phyloP scores from a whole-genome alignment of 2,113 vertebrate species.

The Melanocharis versteri region DNA sequence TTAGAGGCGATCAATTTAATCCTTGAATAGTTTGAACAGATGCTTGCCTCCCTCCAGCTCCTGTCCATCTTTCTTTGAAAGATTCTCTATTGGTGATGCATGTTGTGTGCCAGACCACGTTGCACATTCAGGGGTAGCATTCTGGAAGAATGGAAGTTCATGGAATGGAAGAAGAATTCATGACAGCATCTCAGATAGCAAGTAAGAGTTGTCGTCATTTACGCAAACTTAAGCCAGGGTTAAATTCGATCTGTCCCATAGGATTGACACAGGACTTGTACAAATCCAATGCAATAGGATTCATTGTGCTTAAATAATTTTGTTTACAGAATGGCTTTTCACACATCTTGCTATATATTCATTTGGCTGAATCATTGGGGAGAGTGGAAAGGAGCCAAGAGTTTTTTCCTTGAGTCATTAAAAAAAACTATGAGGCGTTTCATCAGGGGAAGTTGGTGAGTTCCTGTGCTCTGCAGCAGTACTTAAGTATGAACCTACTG shows the following conservation, averaged over 20 bases:
- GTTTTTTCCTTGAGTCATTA: neutral
- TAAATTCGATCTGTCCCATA: neutral
- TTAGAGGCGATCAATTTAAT: neutral
- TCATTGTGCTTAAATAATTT: neutral
- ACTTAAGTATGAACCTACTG: neutral
- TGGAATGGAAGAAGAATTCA: neutral
- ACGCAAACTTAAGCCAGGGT: neutral
- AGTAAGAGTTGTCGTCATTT: neutral
- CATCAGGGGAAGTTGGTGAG: neutral
- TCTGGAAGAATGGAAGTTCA: neutral
- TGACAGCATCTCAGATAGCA: neutral
- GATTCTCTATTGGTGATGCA: neutral
- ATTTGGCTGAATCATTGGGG: neutral
- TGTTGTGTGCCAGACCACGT: fast-evolving
- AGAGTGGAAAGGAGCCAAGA: neutral
- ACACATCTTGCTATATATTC: neutral
- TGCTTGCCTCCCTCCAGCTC: neutral
- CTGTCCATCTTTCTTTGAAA: neutral
- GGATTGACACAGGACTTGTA: neutral
- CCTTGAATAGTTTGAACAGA: neutral
- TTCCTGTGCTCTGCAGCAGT: neutral
- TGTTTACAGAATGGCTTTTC: neutral
- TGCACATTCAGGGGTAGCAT: neutral
- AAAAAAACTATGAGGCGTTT: neutral
- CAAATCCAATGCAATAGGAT: neutral